phyloP scores from a whole-genome alignment of 2,888 invertebrate species.

The Actias luna region DNA sequence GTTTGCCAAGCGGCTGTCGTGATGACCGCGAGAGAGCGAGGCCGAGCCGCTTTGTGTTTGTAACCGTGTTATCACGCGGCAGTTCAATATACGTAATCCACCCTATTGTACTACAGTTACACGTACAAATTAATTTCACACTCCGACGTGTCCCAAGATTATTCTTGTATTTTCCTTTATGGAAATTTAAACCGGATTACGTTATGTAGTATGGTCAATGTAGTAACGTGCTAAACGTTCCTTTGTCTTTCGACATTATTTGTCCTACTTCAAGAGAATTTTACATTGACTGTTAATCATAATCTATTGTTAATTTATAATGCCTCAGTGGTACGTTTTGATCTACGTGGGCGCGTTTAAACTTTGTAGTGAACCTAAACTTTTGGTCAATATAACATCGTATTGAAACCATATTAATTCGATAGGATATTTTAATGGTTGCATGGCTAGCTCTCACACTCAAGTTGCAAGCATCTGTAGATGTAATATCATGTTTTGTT shows the following conservation, averaged over 20 bases:
- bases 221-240: neutral
- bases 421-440: no score
- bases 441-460: no score
- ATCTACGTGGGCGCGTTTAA: no score
- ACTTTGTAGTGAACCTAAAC: no score
- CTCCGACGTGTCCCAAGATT: constrained; percentile 46
- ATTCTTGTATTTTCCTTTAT: constrained; percentile 58
- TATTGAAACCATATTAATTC: no score
- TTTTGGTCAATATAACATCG: no score
- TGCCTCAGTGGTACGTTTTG: no score
- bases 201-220: constrained; percentile 29
- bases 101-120: constrained; percentile 52
- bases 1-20: constrained; percentile 46
- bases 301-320: neutral
- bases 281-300: neutral
- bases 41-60: constrained; percentile 53
- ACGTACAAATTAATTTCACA: constrained; percentile 69
- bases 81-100: constrained; percentile 46
- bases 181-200: constrained; percentile 57
- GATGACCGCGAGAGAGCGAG: constrained; percentile 52
- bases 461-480: no score
- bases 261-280: neutral
- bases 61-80: constrained; percentile 62
- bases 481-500: no score
- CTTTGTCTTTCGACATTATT: neutral